Base-by-base conservation (phyloP, 2,888 invertebrate genomes). In the Brenthis hecate region DNA sequence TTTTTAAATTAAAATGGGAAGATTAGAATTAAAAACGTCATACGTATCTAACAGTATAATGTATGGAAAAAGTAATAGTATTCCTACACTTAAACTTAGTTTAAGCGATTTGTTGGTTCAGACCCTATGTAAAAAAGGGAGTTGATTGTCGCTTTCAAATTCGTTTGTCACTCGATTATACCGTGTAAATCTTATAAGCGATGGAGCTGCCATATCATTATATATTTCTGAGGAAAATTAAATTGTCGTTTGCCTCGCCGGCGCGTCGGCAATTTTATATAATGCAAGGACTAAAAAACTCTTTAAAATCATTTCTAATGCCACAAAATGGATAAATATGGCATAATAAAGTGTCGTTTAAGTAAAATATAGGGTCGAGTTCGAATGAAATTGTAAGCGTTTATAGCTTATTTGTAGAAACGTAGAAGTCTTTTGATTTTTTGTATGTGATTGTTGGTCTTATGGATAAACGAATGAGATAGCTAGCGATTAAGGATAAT, bases 311-410 rank as follows among this genome's bases (percentile, higher is more conserved):
- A 77, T 80, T 87, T 85, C 89, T 89, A 91, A 91, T 91, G 83
- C 87, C 83, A 85, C 85, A 87, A 88, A 88, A 86, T 81, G 88
- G 86, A 88, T 91, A 90, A 91, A 84, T 80, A 81, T 74, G 77
- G 83, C 81, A 85, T 92, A 91, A 91, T 89, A 92, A 91, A 92
- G 87, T 92, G 92, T 90, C 92, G 90, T 91, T 92, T 92, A 91
- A 83, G 82, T 85, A 88, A 92, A 92, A 83, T 86, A 92, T 83
- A 88, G 82, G 87, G 83, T 84, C 69, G 68, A 67, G 65, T 64
- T 61, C 58, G 68, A 72, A 70, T 69, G 66, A 56, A 70, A 70
- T 70, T 70, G 70, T 61, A 32, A 68, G 55, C 65, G 53, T 13
- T 54, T 63, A 70, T 71, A 53, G 36, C 32, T 48, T 67, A 57